Base-by-base conservation (phyloP, 1,140 invertebrate species). In the Achatina immaculata region DNA sequence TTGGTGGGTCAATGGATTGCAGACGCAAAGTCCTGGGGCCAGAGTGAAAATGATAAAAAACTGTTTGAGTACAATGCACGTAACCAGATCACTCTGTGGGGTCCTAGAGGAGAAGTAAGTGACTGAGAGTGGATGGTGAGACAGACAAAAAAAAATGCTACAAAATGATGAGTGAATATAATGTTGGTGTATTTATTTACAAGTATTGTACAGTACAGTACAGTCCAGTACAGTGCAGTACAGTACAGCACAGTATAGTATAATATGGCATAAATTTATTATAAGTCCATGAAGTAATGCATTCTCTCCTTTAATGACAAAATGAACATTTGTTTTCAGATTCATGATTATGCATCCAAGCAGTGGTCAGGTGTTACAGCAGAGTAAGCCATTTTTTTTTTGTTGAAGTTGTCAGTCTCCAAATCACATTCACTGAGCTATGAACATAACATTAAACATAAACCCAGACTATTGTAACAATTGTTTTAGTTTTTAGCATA, bases 51-150 rank as follows among this genome's bases (percentile, higher is more conserved):
- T 90, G 93, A 95, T 83, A 88, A 85, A 79, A 84, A 91, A 43
- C 90, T 94, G 16, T 96, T 94, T 85, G 95, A 96, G 87, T 94
- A 94, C 85, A 98, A 98, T 91, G 96, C 96, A 0, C 93, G 95
- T 45, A 97, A 97, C 92, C 97, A 98, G 89, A 95, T 99, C 31
- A 97, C 96, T 2, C 87, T 97, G 0, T 98, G 97, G 96, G 96
- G 96, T 19, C 96, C 96, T 0, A 93, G 93, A 48, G 96, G 95
- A 21, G 94, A 98, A 90, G 90, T 90, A 78, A 75, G 80, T n/a
- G 7, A 66, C 9, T 14, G n/a, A n/a, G n/a, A n/a, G n/a, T n/a
- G n/a, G n/a, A n/a, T n/a, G n/a, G n/a, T n/a, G n/a, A n/a, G n/a
- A n/a, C n/a, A n/a, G n/a, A n/a, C n/a, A n/a, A n/a, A n/a, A n/a